phyloP scores from a whole-genome alignment of 1,140 invertebrate species.

The Grapholita molesta region DNA sequence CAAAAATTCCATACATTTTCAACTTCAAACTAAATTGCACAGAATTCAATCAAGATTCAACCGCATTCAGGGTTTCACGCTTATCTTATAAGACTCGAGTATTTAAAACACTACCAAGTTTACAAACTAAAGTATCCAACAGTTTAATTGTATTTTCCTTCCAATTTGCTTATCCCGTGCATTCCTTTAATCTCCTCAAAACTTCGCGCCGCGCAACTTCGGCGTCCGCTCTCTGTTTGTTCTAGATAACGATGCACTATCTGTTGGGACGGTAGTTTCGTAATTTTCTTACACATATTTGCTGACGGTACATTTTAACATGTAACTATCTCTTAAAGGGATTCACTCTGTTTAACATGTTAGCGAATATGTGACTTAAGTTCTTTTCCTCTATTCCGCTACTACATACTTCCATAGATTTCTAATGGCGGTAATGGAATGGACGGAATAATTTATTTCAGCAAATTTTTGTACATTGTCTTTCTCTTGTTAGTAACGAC shows the following conservation, averaged over 20 bases:
- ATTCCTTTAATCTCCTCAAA: constrained; percentile 8
- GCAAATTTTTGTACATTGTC: no score
- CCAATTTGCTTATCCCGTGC: background rate
- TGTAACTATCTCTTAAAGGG: no score
- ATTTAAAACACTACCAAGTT: background rate
- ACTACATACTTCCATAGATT: no score
- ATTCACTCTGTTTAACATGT: no score
- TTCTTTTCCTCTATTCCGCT: no score
- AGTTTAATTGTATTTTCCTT: background rate
- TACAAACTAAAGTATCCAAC: background rate
- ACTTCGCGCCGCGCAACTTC: background rate
- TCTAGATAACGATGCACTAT: background rate
- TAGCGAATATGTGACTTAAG: no score
- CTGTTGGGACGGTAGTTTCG: background rate
- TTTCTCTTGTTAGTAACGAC: no score
- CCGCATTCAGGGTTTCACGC: no score
- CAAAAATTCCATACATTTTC: no score
- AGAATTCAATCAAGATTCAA: background rate
- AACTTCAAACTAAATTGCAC: no score
- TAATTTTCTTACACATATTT: background rate
- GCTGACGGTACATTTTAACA: background rate
- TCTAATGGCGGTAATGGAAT: no score
- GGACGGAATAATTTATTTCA: no score
- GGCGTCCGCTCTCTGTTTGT: background rate
- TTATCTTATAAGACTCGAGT: background rate